Evolutionary conservation across 2,888 invertebrate species (phyloP), one percentile per base, ranked within the genome.

Genomic region (Syrista parreyssii): DNA sequence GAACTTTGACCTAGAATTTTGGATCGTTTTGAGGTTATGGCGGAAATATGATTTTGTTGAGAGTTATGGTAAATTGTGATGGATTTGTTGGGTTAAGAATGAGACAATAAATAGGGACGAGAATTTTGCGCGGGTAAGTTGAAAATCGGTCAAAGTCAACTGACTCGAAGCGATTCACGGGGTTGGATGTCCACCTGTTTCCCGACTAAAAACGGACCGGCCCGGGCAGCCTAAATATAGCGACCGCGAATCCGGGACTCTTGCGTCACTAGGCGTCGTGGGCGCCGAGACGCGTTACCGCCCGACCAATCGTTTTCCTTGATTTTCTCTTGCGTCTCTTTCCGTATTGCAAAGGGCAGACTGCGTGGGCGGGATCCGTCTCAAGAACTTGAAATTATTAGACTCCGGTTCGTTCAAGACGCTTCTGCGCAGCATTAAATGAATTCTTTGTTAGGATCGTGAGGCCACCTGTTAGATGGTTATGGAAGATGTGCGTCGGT

Each of bases 101-200:
- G 78, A 40, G 73, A 78, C 73, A 79, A 74, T 79, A 69, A 76
- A 32, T 79, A 79, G 78, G 79, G 81, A 68, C 78, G 75, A 78
- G 73, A 74, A 74, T 80, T 79, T 77, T 55, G 55, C 55, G 55
- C 78, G 80, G 81, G 83, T 84, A 84, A 79, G 80, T 55, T 78
- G 86, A 84, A 91, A 90, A 90, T 89, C 90, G 91, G 90, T 91
- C 91, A 91, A 91, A 91, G 91, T 91, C 91, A 90, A 68, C 78
- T 76, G 79, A 75, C 76, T 31, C 72, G 69, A 69, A 75, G 68
- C 76, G 76, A 33, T 78, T 30, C 79, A 76, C 79, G 79, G 77
- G 78, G 83, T 86, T 84, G 76, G 83, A 87, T 84, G 86, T 89
- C 90, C 90, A 91, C 91, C 91, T 91, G 91, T 91, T 91, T 86